Evolutionary conservation across 1,140 invertebrate species (phyloP).

Genomic region (Popillia japonica): DNA sequence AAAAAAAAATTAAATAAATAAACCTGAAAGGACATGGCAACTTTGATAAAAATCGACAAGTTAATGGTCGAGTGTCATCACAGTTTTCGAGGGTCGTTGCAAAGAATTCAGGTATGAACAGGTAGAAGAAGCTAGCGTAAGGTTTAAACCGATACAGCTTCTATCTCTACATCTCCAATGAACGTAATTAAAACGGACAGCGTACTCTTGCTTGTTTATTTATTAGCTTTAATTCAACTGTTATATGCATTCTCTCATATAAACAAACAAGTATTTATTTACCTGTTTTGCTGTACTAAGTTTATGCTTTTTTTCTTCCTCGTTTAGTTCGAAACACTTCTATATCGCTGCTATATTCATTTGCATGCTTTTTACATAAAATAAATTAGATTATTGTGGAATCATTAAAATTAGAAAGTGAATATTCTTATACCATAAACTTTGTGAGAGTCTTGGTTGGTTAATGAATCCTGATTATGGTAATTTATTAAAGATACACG

Average conservation of each 20-base stretch:
- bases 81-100: not conserved
- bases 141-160: not conserved
- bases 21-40: not conserved
- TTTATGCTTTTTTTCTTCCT: not conserved
- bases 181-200: constrained; percentile 32
- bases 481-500: constrained; percentile 5
- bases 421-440: not conserved
- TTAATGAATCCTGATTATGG: constrained; percentile 2
- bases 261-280: constrained; percentile 34
- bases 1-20: constrained; percentile 23
- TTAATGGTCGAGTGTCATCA: constrained; percentile 31
- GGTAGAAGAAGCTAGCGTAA: not conserved
- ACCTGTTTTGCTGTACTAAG: not conserved
- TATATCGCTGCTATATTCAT: not conserved
- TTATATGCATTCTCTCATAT: constrained; percentile 29
- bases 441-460: not conserved
- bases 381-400: constrained; percentile 27
- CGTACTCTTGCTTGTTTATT: constrained; percentile 35
- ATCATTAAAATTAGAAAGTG: constrained; percentile 24
- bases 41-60: constrained; percentile 19
- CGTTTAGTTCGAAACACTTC: not conserved
- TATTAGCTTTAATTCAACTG: constrained; percentile 16
- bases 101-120: not conserved
- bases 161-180: constrained; percentile 31
- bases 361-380: constrained; percentile 17